Conservation (phyloP, 2,888 invertebrate species). For the Drosophila quinaria region DNA sequence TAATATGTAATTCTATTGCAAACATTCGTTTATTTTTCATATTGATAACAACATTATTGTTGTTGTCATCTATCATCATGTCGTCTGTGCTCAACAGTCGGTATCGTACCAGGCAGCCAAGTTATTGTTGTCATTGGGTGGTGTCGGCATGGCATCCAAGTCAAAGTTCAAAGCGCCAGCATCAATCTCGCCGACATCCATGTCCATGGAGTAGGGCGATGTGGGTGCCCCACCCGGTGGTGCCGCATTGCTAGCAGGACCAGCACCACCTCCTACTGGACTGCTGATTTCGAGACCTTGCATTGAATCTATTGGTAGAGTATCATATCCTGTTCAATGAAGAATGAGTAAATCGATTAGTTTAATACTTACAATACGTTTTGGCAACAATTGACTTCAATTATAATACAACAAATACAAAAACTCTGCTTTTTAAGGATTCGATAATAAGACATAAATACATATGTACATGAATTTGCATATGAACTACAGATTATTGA, state of each 20-base stretch:
- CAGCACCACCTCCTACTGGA: slow-evolving; percentile 81
- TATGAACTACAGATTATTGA: neutral
- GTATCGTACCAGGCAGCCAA: slow-evolving; percentile 99
- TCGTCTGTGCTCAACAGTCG: slow-evolving; percentile 89
- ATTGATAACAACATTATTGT: slow-evolving; percentile 42
- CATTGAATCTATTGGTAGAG: slow-evolving; percentile 98
- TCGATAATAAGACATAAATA: neutral
- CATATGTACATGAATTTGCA: neutral
- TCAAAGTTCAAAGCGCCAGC: slow-evolving; percentile 92
- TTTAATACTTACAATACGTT: neutral
- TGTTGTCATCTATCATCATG: slow-evolving; percentile 21
- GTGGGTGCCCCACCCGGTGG: slow-evolving; percentile 85
- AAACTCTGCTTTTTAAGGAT: neutral
- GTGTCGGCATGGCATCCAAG: slow-evolving; percentile 91
- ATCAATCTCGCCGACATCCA: slow-evolving; percentile 93
- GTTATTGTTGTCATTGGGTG: slow-evolving; percentile 95
- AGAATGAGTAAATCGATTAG: slow-evolving; percentile 34
- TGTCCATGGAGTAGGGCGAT: slow-evolving; percentile 93
- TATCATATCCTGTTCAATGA: slow-evolving; percentile 93
- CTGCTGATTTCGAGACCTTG: slow-evolving; percentile 96
- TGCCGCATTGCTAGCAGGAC: slow-evolving; percentile 58
- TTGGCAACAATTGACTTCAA: neutral
- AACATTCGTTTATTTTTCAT: slow-evolving; percentile 75
- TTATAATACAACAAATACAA: neutral
- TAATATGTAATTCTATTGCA: slow-evolving; percentile 74